A percentile compares a stretch with the other conserved stretches of the same genome.
These are phyloP conservation scores for Rhodophaea formosa DNA, from an alignment of 2,888 invertebrate genomes.

Conservation along the genomic window DNA sequence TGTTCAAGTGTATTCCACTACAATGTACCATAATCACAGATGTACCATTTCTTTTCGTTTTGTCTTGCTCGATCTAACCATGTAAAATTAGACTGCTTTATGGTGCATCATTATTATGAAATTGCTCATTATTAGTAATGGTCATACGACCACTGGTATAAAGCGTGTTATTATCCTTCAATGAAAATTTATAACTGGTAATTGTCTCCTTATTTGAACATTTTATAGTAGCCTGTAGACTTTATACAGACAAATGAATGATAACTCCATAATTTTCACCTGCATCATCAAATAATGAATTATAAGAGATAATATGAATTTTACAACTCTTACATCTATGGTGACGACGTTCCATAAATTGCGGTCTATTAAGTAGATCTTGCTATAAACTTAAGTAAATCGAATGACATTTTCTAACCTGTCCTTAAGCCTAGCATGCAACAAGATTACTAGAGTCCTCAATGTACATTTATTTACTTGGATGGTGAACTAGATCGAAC, in stretches of 20 bases:
- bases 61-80: constrained; percentile 24
- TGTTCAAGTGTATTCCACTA: constrained; percentile 39
- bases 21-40: constrained; percentile 24
- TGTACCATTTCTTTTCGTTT: constrained; percentile 19
- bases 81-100: constrained; percentile 29
- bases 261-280: constrained; percentile 59
- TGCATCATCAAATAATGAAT: constrained; percentile 47
- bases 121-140: constrained; percentile 31
- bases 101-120: constrained; percentile 27
- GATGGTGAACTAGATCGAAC: constrained; percentile 38
- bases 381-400: not conserved
- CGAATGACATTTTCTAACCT: too few relatives aligned
- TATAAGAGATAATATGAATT: not conserved
- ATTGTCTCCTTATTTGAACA: constrained; percentile 49
- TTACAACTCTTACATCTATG: not conserved
- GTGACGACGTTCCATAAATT: not conserved
- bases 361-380: not conserved
- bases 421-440: not conserved
- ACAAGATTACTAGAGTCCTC: not conserved
- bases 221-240: constrained; percentile 41
- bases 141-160: constrained; percentile 27
- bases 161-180: constrained; percentile 21
- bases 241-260: constrained; percentile 47
- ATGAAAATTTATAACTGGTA: constrained; percentile 27
- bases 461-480: constrained; percentile 25